Evolutionary conservation across 1,140 invertebrate species (phyloP), one percentile per base, ranked within the genome.

Genomic region (Pissodes strobi): DNA sequence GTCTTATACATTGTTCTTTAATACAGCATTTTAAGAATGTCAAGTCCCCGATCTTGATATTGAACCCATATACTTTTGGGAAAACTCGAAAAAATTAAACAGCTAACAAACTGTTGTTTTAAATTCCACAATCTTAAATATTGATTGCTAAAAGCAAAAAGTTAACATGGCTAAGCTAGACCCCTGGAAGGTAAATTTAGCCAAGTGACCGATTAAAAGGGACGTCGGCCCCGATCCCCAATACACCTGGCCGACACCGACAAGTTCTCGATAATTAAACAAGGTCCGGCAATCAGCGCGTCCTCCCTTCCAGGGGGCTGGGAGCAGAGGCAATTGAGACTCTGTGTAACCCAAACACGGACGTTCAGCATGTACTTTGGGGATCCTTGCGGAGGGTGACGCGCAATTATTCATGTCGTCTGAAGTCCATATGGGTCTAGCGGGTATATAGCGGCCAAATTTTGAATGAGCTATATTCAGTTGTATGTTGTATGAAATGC

Each of bases 211-310:
- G 22, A 51, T 15, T 51, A 51, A 51, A 51, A 27, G 19, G 19
- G 45, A 21, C 18, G 22, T 48, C 15, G 15, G 15, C 51, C 38
- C 3, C 46, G 48, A 59, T 48, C 43, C 25, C 56, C 41, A 30
- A 48, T 48, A 25, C 56, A 59, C 56, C 56, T 59, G 43, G 25
- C 19, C 56, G 19, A 65, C 66, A 56, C 39, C 56, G 65, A 66
- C 58, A 61, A 49, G 58, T 27, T 61, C 37, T 56, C 66, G 69
- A 60, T 70, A 70, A 70, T 70, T 67, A 70, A 70, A 70, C 69
- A 70, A 65, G 69, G 63, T 49, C 65, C 67, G 53, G 66, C 69
- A 70, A 70, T 70, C 69, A 70, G 51, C 37, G 34, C 19, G 34
- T 38, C 13, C 18, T 23, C 34, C 46, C 38, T 19, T 23, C 21